Evolutionary conservation across 2,888 invertebrate species (phyloP), one percentile per base, ranked within the genome.

Genomic region (Drepanosiphum platanoidis): DNA sequence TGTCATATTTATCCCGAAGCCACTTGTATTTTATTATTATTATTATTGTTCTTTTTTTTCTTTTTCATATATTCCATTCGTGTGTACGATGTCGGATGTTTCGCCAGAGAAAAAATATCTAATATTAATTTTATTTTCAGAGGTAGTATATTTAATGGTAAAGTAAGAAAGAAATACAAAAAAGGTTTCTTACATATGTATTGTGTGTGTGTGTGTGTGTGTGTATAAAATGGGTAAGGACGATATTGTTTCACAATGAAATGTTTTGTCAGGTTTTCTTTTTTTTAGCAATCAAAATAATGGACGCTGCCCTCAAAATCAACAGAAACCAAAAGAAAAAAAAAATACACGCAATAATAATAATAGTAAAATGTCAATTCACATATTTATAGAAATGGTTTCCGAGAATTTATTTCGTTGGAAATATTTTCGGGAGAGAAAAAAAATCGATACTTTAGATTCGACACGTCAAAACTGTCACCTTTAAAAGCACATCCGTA

Each of bases 381-480:
- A 34, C 22, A 39, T 39, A n/a, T 9, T 39, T 52, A 34, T 61
- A 36, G 13, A 39, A 71, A 18, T 27, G n/a, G 58, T 71, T 70
- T 71, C 8, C 22, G 15, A 5, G 58, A 71, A 58, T 81, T 81
- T 30, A 34, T 71, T 81, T 71, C 39, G 8, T 27, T 81, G 34
- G n/a, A 46, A 79, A 39, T 61, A 61, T 36, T 36, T 71, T 80
- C 3, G 13, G 15, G 46, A 70, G 9, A 52, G 34, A 79, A 66
- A 70, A 70, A 34, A 36, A 80, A 71, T 58, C 18, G 58, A 81
- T 58, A 71, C 71, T 71, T 81, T 71, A 22, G 30, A 71, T 30
- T 71, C n/a, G 58, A 71, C 71, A 71, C 58, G 71, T 81, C 81
- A 71, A 71, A 81, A 58, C 58, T 81, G 71, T 81, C 81, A 61